Evolutionary conservation across 2,797 vertebrate genomes (phyloP), one percentile per base, ranked within the genome.

Genomic region (Molossus alvarezi): DNA sequence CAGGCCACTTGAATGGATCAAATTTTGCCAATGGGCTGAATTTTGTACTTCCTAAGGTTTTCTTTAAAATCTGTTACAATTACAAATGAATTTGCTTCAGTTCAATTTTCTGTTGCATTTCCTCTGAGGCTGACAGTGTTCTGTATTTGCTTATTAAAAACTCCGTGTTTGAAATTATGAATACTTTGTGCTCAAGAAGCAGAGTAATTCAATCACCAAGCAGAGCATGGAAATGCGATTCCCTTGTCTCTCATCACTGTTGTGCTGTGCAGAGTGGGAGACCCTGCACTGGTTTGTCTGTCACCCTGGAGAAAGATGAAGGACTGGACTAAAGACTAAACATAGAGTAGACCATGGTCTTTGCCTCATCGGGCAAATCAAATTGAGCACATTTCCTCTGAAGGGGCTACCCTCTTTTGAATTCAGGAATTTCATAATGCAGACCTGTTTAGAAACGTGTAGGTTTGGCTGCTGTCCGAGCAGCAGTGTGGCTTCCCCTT

Each of bases 41-140:
- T 93, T 88, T 58, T 84, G 15, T 65, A 72, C 60, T 92, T 92
- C n/a, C n/a, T 73, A 53, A 33, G 0, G 10, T 79, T 91, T 82
- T 76, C 77, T 91, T 76, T 81, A 90, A 76, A 92, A 67, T 88
- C 5, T 87, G 9, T 69, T 91, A 33, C 18, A 84, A 62, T 88
- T 91, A 62, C 33, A 92, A 83, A 89, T 77, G 45, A 53, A 60
- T 97, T 93, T 83, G 9, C 67, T 84, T 84, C 37, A 4, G 20
- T 71, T 98, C 95, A 90, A 89, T 84, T 96, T 94, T 93, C 0
- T 0, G 14, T 69, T 88, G n/a, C 29, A 57, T 95, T 97, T 94
- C 62, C 76, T 95, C 84, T 71, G 85, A 90, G 84, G 58, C 88
- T 65, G 33, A 73, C n/a, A 5, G 0, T 79, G 4, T 77, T 97